Conservation (phyloP, 2,888 invertebrate genomes). For the Pterobdella sp. region DNA sequence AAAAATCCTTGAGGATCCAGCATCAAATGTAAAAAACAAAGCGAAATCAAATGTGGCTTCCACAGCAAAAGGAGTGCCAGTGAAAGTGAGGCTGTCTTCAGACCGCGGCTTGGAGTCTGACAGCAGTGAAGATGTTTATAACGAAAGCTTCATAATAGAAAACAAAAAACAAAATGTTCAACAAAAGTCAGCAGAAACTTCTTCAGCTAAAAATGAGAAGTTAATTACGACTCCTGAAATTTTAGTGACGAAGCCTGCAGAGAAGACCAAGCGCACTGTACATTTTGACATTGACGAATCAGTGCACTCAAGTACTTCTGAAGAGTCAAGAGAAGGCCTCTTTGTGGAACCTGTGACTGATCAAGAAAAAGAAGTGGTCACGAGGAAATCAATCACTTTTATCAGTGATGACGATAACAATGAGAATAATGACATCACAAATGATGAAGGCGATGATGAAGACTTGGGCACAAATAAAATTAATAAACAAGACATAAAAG, state of each 20-base stretch:
- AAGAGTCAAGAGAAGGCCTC: not conserved
- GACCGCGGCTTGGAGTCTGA: not conserved
- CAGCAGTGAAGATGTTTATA: conserved; percentile 3
- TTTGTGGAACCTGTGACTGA: not conserved
- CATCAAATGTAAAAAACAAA: too few species aligned
- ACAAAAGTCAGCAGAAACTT: not conserved
- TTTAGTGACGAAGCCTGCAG: not conserved
- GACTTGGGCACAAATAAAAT: not conserved
- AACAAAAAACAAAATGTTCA: too few species aligned
- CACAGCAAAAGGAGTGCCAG: not conserved
- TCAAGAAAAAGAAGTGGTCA: not conserved
- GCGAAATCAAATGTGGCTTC: too few species aligned
- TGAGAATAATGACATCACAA: conserved; percentile 8
- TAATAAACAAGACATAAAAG: not conserved
- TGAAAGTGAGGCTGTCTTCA: not conserved
- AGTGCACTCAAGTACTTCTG: not conserved
- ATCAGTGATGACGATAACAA: conserved; percentile 9
- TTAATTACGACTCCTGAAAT: not conserved
- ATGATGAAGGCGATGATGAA: conserved; percentile 13
- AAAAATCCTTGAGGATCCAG: too few species aligned
- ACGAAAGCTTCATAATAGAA: not conserved
- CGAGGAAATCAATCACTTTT: not conserved
- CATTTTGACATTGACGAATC: not conserved
- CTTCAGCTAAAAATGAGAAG: not conserved
- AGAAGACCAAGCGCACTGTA: not conserved